Evolutionary conservation across 2,797 vertebrate genomes (phyloP), one percentile per base, ranked within the genome.

Genomic region (Anguilla megastoma): DNA sequence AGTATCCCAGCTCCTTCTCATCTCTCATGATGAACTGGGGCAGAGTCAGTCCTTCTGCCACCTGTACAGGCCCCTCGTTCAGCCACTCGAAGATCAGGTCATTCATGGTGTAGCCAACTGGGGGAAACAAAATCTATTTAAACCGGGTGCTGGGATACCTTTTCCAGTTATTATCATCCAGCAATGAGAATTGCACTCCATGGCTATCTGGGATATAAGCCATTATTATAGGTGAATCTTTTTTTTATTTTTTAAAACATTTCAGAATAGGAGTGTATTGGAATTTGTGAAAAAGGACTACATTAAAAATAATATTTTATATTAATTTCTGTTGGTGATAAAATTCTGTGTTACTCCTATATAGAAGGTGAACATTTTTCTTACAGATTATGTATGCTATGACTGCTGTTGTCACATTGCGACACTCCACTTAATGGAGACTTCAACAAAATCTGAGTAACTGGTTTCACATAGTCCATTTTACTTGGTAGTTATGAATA

Each of bases 71-170:
- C 0, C 96, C 97, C 45, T 97, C 95, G 83, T 97, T 97, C 95
- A 98, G 90, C 99, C 99, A 99, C 94, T 99, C 99, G 87, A 99
- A 99, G 92, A 99, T 96, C 94, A 99, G 91, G 93, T 99, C 99
- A 79, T 99, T 99, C 99, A 99, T 99, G 14, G 99, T 99, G 94
- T 99, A 99, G 79, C 99, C 99, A 92, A 99, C 99, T 99, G 89
- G 16, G 94, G 91, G 92, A 14, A 48, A 60, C 69, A 14, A 48
- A 12, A 12, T 3, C 6, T 6, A 66, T 41, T 24, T n/a, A 27
- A 48, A 14, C 24, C 50, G 16, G 9, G 36, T 63, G 56, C 58
- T 27, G 58, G 41, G 33, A 41, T 80, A 60, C n/a, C 16, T 24
- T 63, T 63, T 63, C 69, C 54, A 63, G 12, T 36, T 36, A 27